Evolutionary conservation across 2,113 vertebrate species (phyloP).

Genomic region (Glareola pratincola): DNA sequence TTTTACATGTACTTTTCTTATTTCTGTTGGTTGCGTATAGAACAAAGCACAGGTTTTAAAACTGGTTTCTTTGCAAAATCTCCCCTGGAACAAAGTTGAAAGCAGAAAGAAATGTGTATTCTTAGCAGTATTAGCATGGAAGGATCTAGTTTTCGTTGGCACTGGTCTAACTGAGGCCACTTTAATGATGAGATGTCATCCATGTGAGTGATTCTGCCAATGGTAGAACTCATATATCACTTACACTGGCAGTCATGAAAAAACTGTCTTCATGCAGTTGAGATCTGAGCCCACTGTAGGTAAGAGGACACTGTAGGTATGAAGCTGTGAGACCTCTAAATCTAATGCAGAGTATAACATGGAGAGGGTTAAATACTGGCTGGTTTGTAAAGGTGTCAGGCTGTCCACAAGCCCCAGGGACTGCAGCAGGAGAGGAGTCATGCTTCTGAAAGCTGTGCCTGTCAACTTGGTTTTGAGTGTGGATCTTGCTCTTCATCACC

Average conservation of each 20-base stretch:
- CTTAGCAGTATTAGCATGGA: accelerated
- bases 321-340: not conserved
- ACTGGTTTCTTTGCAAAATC: not conserved
- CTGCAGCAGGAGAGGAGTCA: not conserved
- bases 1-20: not conserved
- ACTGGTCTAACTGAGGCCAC: not conserved
- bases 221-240: not conserved
- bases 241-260: not conserved
- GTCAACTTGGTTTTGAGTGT: not conserved
- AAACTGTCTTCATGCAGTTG: accelerated
- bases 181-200: not conserved
- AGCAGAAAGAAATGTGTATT: not conserved
- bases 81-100: not conserved
- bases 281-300: not conserved
- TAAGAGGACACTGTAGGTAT: accelerated
- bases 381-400: not conserved
- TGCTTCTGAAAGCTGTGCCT: not conserved
- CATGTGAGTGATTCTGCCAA: not conserved
- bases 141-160: not conserved
- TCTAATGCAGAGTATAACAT: accelerated
- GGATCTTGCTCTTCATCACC: not conserved
- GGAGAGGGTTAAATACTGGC: not conserved
- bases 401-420: not conserved
- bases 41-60: not conserved
- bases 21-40: accelerated